Conservation (phyloP, 2,888 invertebrate species). For the Noctua comes region DNA sequence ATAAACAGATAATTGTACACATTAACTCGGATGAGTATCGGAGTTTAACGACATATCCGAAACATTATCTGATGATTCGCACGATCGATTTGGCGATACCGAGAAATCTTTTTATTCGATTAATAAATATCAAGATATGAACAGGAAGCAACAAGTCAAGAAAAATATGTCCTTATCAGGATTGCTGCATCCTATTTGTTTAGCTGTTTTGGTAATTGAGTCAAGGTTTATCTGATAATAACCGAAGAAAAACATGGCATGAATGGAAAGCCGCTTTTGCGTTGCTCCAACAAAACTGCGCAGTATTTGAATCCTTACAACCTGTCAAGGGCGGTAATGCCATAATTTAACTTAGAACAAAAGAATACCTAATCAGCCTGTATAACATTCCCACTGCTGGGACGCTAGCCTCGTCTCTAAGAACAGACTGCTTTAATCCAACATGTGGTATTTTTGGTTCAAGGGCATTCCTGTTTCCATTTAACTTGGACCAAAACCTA, state of each 20-base stretch:
- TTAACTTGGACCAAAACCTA: not conserved
- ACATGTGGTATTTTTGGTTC: not conserved
- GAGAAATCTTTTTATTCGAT: slow-evolving; percentile 41
- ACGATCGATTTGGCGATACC: slow-evolving; percentile 47
- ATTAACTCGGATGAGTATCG: slow-evolving; percentile 36
- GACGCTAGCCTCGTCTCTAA: not conserved
- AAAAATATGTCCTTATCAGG: slow-evolving; percentile 30
- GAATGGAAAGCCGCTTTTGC: slow-evolving; percentile 8
- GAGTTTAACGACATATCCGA: slow-evolving; percentile 45
- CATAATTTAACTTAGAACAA: not conserved
- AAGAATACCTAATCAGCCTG: not conserved
- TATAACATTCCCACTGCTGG: not conserved
- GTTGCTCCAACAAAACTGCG: not conserved
- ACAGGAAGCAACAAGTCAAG: slow-evolving; percentile 26
- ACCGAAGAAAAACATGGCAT: not conserved
- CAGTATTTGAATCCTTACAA: not conserved
- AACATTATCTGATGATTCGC: slow-evolving; percentile 40
- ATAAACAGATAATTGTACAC: slow-evolving; percentile 42
- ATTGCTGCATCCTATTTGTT: slow-evolving; percentile 28
- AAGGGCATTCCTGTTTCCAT: not conserved
- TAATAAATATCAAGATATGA: slow-evolving; percentile 43
- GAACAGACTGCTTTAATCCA: not conserved
- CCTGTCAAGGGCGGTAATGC: not conserved
- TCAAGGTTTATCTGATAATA: slow-evolving; percentile 27
- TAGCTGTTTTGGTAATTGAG: slow-evolving; percentile 13